Conservation (phyloP, 1,140 invertebrate genomes). For the Diachasmimorpha longicaudata region DNA sequence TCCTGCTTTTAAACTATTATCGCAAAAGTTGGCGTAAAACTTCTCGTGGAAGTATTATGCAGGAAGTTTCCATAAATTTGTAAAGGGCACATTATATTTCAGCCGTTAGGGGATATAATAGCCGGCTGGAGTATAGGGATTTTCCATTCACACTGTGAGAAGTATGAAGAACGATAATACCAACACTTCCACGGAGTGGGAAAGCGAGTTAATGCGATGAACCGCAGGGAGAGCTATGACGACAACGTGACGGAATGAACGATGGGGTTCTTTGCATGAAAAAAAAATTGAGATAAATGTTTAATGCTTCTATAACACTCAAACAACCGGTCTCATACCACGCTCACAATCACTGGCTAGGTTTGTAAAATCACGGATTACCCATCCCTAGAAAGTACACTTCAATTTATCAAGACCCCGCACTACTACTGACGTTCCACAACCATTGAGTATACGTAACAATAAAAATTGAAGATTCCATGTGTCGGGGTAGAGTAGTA, state of each 20-base stretch:
- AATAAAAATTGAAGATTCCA: not conserved
- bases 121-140: conserved; percentile 24
- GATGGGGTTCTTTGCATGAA: not conserved
- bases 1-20: conserved; percentile 13
- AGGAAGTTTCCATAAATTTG: conserved; percentile 29
- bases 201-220: conserved; percentile 1
- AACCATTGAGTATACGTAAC: not conserved
- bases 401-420: not conserved
- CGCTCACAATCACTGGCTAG: not conserved
- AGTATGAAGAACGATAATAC: conserved; percentile 1
- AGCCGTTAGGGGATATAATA: conserved; percentile 27
- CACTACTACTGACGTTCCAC: not conserved
- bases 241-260: conserved; percentile 4
- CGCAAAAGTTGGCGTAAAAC: conserved; percentile 15
- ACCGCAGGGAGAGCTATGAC: conserved; percentile 1
- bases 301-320: not conserved
- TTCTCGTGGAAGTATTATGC: conserved; percentile 20
- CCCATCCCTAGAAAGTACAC: conserved; percentile 3
- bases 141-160: conserved; percentile 22
- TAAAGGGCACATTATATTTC: conserved; percentile 28
- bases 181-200: not conserved
- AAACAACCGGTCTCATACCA: not conserved
- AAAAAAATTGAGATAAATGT: conserved; percentile 1
- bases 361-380: conserved; percentile 3
- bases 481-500: not conserved